Evolutionary conservation across 2,113 vertebrate species (phyloP).

Genomic region (Indicator indicator): DNA sequence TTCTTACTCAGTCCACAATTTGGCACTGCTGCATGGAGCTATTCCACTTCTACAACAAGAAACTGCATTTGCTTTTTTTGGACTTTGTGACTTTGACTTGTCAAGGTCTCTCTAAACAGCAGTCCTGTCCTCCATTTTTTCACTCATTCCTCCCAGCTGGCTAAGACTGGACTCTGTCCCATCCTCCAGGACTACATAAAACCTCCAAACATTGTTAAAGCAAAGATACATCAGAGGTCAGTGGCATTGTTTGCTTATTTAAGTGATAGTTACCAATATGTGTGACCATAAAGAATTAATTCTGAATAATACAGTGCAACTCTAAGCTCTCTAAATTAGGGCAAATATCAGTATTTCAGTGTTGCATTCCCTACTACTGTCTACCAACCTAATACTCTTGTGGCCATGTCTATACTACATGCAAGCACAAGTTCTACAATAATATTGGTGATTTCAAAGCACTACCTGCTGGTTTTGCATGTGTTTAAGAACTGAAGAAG

Average conservation of each 20-base stretch:
- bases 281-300: background rate
- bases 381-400: background rate
- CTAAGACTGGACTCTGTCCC: background rate
- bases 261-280: background rate
- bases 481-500: background rate
- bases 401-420: background rate
- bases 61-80: background rate
- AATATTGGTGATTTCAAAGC: background rate
- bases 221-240: background rate
- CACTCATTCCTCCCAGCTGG: background rate
- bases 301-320: background rate
- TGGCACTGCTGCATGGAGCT: rapidly evolving
- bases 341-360: background rate
- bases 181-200: background rate
- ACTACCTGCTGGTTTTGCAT: background rate
- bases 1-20: background rate
- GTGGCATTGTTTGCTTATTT: background rate
- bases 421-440: background rate
- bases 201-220: background rate
- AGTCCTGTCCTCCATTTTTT: background rate
- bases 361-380: background rate
- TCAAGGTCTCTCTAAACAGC: background rate
- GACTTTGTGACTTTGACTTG: background rate
- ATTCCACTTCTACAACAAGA: background rate
- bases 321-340: background rate